Conservation (phyloP, 1,140 invertebrate genomes). For the Drosophila auraria region DNA sequence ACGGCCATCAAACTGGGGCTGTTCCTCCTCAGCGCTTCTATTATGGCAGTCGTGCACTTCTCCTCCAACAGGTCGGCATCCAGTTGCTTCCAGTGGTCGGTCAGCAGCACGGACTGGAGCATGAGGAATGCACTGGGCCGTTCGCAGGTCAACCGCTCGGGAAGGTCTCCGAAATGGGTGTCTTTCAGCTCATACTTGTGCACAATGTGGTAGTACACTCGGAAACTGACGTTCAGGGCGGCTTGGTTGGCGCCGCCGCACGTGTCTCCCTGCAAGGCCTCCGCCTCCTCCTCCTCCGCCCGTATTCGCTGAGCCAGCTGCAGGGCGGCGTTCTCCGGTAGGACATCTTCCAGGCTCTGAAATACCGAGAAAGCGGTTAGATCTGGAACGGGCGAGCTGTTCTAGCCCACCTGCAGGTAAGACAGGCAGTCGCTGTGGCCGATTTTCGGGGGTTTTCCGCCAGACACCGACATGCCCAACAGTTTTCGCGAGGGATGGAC, state of each 20-base stretch:
- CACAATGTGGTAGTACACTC: conserved; percentile 68
- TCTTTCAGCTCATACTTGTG: conserved; percentile 65
- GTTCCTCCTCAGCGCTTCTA: conserved; percentile 53
- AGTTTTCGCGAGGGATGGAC: conserved; percentile 13
- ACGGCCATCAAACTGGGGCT: conserved; percentile 57
- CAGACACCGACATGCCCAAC: conserved; percentile 34
- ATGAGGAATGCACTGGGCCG: conserved; percentile 54
- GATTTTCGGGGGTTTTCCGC: conserved; percentile 24
- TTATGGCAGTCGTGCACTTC: conserved; percentile 55
- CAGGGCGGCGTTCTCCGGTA: conserved; percentile 53
- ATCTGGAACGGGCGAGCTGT: rapidly evolving
- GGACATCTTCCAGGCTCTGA: conserved; percentile 58
- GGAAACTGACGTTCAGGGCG: conserved; percentile 65
- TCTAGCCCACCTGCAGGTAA: conserved; percentile 50
- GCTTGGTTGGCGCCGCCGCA: conserved; percentile 58
- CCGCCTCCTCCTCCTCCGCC: conserved; percentile 40
- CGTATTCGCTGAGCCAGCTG: conserved; percentile 53
- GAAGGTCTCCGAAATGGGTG: conserved; percentile 46
- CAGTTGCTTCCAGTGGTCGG: conserved; percentile 58
- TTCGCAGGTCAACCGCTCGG: conserved; percentile 21
- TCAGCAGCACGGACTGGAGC: conserved; percentile 65
- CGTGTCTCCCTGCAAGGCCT: conserved; percentile 33
- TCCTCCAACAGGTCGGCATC: conserved; percentile 44
- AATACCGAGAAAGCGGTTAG: not conserved
- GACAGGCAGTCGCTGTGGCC: conserved; percentile 49